These are phyloP conservation scores for Drosophila saltans DNA, from an alignment of 1,140 invertebrate genomes.

Conservation along the genomic window DNA sequence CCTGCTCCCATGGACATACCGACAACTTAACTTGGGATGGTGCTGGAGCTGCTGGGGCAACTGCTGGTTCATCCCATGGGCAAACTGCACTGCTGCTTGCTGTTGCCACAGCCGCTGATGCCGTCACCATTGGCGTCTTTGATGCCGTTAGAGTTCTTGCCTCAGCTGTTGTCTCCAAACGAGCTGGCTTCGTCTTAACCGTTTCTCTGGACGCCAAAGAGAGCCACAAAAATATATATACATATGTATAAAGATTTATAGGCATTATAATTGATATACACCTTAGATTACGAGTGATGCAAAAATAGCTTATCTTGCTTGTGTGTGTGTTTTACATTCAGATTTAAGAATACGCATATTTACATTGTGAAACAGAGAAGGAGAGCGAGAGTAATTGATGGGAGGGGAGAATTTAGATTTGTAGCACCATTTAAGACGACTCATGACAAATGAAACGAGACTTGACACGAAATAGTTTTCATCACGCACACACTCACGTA, in stretches of 20 bases:
- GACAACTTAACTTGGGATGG: slow-evolving; percentile 57
- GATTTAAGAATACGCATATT: slow-evolving; percentile 18
- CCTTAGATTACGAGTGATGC: slow-evolving; percentile 40
- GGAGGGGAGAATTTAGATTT: not conserved
- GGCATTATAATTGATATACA: too few species aligned
- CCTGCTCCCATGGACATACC: slow-evolving; percentile 70
- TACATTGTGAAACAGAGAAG: slow-evolving; percentile 13
- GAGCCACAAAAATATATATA: not conserved
- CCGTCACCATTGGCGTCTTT: not conserved
- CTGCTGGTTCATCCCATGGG: slow-evolving; percentile 86
- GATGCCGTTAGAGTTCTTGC: slow-evolving; percentile 35
- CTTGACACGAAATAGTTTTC: not conserved
- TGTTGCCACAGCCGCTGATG: slow-evolving; percentile 86
- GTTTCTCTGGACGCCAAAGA: slow-evolving; percentile 52
- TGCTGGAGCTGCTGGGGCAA: slow-evolving; percentile 35
- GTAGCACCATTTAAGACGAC: not conserved
- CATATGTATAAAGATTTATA: not conserved
- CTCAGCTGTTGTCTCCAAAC: slow-evolving; percentile 80
- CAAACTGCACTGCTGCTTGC: slow-evolving; percentile 86
- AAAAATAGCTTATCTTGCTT: not conserved
- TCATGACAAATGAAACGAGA: slow-evolving; percentile 1
- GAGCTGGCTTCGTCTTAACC: slow-evolving; percentile 62
- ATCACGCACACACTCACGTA: not conserved
- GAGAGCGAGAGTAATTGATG: slow-evolving; percentile 1
- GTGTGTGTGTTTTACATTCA: slow-evolving; percentile 12